phyloP scores from a whole-genome alignment of 2,113 vertebrate species.

The Machaerirhynchus nigripectus region DNA sequence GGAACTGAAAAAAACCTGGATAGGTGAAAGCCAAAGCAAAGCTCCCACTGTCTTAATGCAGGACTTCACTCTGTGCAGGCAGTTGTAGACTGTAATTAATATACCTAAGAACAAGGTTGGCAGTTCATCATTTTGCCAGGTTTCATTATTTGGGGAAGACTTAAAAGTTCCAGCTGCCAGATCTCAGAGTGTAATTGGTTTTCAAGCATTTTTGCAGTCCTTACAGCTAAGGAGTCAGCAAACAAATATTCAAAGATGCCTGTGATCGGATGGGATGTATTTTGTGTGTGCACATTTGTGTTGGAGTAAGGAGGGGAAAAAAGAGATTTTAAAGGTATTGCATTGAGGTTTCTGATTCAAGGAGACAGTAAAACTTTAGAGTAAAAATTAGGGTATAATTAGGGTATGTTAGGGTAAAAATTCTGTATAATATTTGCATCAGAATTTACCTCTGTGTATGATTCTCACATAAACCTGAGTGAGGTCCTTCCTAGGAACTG shows the following conservation, averaged over 20 bases:
- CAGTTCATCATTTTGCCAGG: background rate
- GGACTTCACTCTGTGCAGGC: background rate
- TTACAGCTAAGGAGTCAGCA: background rate
- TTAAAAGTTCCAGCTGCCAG: background rate
- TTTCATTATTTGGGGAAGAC: background rate
- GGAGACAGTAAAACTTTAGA: background rate
- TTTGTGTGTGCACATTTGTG: rapidly evolving
- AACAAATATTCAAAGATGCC: background rate
- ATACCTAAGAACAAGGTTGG: background rate
- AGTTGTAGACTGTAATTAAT: background rate
- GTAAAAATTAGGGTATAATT: background rate
- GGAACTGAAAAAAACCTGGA: background rate
- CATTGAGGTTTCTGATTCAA: background rate
- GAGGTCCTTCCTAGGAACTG: background rate
- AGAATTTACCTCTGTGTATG: background rate
- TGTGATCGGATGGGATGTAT: too few relatives aligned
- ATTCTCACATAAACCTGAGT: background rate
- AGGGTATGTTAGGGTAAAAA: background rate
- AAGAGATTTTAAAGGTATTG: background rate
- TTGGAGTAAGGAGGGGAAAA: background rate
- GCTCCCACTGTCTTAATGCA: background rate
- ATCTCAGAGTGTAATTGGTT: background rate
- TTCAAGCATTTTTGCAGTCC: background rate
- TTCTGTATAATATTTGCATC: background rate
- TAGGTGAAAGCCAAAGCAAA: background rate